These are phyloP conservation scores for Sylvia borin DNA, from an alignment of 2,797 vertebrate genomes.

Conservation along the genomic window DNA sequence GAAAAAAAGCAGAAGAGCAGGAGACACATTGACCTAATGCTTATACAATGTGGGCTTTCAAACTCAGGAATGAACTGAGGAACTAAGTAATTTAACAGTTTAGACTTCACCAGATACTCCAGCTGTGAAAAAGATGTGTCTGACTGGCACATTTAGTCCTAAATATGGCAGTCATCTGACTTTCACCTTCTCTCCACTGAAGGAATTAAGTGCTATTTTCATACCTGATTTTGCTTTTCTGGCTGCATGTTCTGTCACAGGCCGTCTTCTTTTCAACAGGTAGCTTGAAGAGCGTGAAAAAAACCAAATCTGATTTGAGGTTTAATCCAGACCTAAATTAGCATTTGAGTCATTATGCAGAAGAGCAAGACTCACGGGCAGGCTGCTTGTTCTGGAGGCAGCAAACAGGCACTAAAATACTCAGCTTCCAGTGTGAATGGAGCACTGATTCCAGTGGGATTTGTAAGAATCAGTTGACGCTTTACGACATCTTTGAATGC, in stretches of 20 bases:
- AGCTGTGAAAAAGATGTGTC: neutral
- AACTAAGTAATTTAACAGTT: neutral
- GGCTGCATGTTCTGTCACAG: conserved; percentile 8
- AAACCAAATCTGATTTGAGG: neutral
- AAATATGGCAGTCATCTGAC: neutral
- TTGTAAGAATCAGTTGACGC: conserved; percentile 84
- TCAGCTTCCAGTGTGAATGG: conserved; percentile 80
- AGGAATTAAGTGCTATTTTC: neutral
- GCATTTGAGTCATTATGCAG: neutral
- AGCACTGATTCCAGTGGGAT: conserved; percentile 81
- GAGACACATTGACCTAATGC: neutral
- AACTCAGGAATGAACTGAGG: neutral
- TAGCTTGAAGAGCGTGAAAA: neutral
- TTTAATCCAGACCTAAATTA: neutral
- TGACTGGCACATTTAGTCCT: neutral
- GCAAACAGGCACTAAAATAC: conserved; percentile 78
- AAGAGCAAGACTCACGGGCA: conserved; percentile 55
- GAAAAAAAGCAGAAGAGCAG: neutral
- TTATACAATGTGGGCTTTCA: neutral
- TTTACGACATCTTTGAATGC: conserved; percentile 72
- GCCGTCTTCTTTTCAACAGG: conserved; percentile 44
- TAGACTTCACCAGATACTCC: neutral
- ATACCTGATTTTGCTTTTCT: conserved; percentile 68
- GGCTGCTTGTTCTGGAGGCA: neutral
- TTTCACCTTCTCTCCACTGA: neutral